Conservation (phyloP, 2,113 vertebrate genomes). For the Triplophysa tibetana region DNA sequence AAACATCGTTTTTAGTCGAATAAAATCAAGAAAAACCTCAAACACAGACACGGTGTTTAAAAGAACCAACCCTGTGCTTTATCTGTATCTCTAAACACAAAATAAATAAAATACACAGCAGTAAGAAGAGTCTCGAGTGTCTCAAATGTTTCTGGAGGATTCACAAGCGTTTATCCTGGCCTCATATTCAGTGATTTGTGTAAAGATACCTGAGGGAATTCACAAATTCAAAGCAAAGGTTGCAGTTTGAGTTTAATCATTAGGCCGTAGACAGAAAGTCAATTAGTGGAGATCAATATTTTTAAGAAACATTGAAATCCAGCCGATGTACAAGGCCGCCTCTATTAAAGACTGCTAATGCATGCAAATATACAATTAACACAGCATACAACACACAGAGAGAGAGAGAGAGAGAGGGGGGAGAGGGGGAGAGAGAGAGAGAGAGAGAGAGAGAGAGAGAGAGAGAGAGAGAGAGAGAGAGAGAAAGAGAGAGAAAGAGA, state of each 20-base stretch:
- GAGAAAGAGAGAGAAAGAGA: no score
- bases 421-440: no score
- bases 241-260: slow-evolving; percentile 76
- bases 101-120: no score
- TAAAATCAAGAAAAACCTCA: slow-evolving; percentile 59
- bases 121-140: background rate
- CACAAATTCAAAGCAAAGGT: slow-evolving; percentile 73
- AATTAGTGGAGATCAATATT: slow-evolving; percentile 75
- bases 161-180: background rate
- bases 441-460: no score
- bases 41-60: slow-evolving; percentile 59
- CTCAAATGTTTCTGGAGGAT: background rate
- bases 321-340: slow-evolving; percentile 27
- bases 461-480: no score
- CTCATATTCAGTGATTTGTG: slow-evolving; percentile 35
- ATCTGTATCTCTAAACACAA: no score
- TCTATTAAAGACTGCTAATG: slow-evolving; percentile 50
- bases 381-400: no score
- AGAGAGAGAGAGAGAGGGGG: no score
- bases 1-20: slow-evolving; percentile 51
- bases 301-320: slow-evolving; percentile 66
- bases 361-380: slow-evolving; percentile 51
- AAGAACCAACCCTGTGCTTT: background rate
- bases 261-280: slow-evolving; percentile 73
- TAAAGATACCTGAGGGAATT: slow-evolving; percentile 56